Evolutionary conservation across 1,140 invertebrate species (phyloP), one percentile per base, ranked within the genome.

Genomic region (Solenopsis fugax): DNA sequence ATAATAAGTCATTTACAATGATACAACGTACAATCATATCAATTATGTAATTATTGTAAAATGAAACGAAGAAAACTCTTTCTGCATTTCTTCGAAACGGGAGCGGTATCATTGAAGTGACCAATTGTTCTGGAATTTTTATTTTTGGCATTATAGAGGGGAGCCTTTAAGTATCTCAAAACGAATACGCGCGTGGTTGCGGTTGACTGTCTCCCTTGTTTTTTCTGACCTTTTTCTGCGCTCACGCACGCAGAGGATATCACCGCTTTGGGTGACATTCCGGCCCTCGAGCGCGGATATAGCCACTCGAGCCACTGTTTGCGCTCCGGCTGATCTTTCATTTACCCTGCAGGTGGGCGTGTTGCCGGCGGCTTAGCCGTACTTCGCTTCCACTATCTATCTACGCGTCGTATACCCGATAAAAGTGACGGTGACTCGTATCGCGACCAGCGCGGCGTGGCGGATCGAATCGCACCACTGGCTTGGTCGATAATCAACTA

Each of bases 231-330:
- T 37, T 81, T 50, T 67, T 81, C 21, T n/a, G n/a, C 41, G 16
- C 64, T 50, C 24, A 37, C 50, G 62, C 64, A 80, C 76, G 50
- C 29, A 67, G 13, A 24, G 21, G n/a, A 50, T 78, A 65, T 80
- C 76, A 52, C n/a, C 75, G 54, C 13, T 80, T 69, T 16, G 58
- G 24, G 24, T 54, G 37, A 78, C 73, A 64, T 45, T 48, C 45
- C 21, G 72, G 82, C 50, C 34, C 73, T 85, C 73, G 54, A 87
- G 77, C 67, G 87, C 21, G 24, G 52, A 65, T 88, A 86, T 89
- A 56, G 62, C 76, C 87, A 82, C 84, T 89, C 87, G 62, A 72
- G 50, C 13, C 48, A 54, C n/a, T 89, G 72, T 90, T 89, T 90
- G 65, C 73, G 29, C 12, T 60, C 24, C 41, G 41, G 54, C 88